Conservation (phyloP, 2,888 invertebrate species). For the Cantharis nigra region DNA sequence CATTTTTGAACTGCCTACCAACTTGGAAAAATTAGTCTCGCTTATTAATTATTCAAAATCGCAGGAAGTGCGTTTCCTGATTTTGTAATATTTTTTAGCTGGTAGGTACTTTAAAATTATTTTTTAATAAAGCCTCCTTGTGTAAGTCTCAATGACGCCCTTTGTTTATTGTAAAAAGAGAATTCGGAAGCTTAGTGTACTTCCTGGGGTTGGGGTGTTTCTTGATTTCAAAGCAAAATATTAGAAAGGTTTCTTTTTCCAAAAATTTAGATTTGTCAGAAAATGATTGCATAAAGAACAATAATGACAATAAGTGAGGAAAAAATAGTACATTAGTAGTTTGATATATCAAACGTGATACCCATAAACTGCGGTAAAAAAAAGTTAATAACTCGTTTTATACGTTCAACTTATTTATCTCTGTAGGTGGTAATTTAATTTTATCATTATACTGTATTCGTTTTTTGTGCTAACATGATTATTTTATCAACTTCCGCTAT, state of each 20-base stretch:
- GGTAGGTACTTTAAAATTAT: not conserved
- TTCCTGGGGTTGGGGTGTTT: not conserved
- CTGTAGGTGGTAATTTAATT: constrained; percentile 27
- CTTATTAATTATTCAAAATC: not conserved
- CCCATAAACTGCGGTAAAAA: constrained; percentile 7
- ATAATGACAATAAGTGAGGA: not conserved
- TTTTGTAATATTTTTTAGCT: not conserved
- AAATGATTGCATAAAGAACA: not conserved
- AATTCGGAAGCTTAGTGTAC: not conserved
- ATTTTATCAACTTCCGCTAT: constrained; percentile 30
- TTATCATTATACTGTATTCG: constrained; percentile 22
- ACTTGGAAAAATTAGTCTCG: not conserved
- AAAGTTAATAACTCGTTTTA: constrained; percentile 22
- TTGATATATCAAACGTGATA: constrained; percentile 10
- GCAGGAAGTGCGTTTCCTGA: not conserved
- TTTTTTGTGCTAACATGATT: constrained; percentile 28
- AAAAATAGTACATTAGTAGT: not conserved
- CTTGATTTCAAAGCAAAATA: not conserved
- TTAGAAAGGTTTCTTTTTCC: not conserved
- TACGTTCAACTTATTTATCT: constrained; percentile 21
- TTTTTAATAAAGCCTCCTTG: not conserved
- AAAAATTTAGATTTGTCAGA: not conserved
- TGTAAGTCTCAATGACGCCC: not conserved
- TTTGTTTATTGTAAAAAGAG: not conserved
- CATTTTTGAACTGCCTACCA: not conserved